Percentiles rank a stretch among this genome's conserved stretches.
phyloP scores from a whole-genome alignment of 2,113 vertebrate genomes.

The Bujurquina vittata region DNA sequence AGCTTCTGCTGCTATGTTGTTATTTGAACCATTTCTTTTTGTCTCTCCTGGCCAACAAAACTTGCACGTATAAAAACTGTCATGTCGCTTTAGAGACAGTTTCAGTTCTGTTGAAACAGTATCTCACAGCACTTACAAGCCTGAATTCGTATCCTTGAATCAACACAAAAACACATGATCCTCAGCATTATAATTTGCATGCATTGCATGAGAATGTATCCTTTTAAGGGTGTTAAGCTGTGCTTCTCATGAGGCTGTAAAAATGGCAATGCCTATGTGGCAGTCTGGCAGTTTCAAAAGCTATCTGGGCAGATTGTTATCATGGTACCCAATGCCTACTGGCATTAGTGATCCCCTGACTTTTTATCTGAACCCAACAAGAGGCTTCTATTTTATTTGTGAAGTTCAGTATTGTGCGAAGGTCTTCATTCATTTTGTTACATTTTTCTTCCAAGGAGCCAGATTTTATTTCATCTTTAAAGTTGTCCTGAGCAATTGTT shows the following conservation, averaged over 20 bases:
- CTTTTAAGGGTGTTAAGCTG: not conserved
- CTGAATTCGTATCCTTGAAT: not conserved
- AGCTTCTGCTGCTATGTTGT: not conserved
- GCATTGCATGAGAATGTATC: not conserved
- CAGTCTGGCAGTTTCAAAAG: not conserved
- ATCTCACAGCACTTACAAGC: not conserved
- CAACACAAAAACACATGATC: not conserved
- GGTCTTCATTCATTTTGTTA: not conserved
- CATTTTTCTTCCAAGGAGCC: not conserved
- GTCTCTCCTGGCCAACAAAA: not conserved
- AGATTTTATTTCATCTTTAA: not conserved
- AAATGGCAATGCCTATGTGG: not conserved
- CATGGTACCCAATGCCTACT: not conserved
- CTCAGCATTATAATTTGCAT: not conserved
- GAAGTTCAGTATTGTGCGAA: not conserved
- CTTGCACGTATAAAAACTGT: not conserved
- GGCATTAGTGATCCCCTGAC: not conserved
- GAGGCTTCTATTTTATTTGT: not conserved
- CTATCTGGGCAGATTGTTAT: not conserved
- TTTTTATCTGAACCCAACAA: not conserved
- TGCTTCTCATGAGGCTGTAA: not conserved
- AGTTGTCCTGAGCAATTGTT: not conserved
- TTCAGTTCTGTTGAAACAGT: not conserved
- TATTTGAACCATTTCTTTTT: not conserved
- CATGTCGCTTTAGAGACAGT: not conserved